phyloP scores from a whole-genome alignment of 1,140 invertebrate species.

The Drosophila busckii region DNA sequence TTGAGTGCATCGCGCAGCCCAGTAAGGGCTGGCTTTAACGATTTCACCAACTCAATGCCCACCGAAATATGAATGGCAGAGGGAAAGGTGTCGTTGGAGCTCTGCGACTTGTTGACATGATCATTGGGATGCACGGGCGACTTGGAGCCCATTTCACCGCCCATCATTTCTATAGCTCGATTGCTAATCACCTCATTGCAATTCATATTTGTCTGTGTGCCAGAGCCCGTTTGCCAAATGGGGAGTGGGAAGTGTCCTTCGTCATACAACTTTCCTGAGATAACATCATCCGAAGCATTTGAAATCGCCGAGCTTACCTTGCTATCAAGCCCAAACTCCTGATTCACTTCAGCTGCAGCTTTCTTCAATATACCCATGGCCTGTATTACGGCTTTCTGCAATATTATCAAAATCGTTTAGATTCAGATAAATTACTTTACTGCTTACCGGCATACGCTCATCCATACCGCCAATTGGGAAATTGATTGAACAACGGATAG shows the following conservation, averaged over 20 bases:
- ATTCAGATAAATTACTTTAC: neutral
- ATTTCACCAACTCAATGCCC: constrained; percentile 90
- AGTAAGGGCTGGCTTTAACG: constrained; percentile 89
- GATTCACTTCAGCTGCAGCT: constrained; percentile 96
- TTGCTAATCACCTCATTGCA: constrained; percentile 98
- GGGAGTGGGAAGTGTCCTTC: constrained; percentile 97
- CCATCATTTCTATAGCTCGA: constrained; percentile 95
- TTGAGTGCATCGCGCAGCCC: constrained; percentile 86
- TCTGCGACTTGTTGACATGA: constrained; percentile 99
- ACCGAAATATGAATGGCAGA: constrained; percentile 99
- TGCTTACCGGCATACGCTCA: constrained; percentile 93
- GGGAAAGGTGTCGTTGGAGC: constrained; percentile 99
- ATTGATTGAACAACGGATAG: constrained; percentile 94
- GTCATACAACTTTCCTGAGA: constrained; percentile 93
- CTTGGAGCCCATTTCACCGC: constrained; percentile 95
- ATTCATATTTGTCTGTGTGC: constrained; percentile 99
- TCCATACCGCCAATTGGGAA: constrained; percentile 97
- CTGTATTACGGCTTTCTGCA: constrained; percentile 90
- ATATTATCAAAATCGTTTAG: neutral
- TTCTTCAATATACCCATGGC: constrained; percentile 99
- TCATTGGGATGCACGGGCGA: constrained; percentile 98
- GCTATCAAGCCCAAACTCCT: constrained; percentile 93
- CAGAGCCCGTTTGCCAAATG: constrained; percentile 99
- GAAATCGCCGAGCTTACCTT: constrained; percentile 93
- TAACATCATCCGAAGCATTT: constrained; percentile 96